Evolutionary conservation across 2,113 vertebrate genomes (phyloP), one percentile per base, ranked within the genome.

Genomic region (Grus americana): DNA sequence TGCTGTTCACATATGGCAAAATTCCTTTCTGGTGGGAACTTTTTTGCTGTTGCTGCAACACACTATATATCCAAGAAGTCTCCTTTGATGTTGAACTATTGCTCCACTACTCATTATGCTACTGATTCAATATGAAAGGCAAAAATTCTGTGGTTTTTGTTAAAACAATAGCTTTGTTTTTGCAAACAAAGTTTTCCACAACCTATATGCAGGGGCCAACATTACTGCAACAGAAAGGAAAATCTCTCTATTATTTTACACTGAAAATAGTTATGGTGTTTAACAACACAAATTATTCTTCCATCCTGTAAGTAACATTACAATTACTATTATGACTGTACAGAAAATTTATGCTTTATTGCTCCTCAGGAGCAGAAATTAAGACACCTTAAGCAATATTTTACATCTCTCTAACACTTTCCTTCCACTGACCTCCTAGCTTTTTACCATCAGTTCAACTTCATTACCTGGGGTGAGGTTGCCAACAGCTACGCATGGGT

Each of bases 101-200:
- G 93, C 92, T 95, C 38, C 78, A 49, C 80, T 65, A 15, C n/a
- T 96, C 96, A 97, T 97, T 97, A 98, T 94, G 97, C 97, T 98
- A 98, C 98, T 94, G 96, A 97, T 98, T 98, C 97, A 98, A 98
- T 97, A 95, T 78, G 86, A 97, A 98, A 98, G 90, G 81, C 82
- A 95, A 92, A 97, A 97, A 73, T 87, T 94, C 74, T 90, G 73
- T 24, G 89, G 93, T 79, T 95, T 89, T 47, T 62, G 78, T 94
- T 86, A 95, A 96, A 95, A 96, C 70, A 96, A 93, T 57, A 76
- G 70, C 62, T 86, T 83, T 88, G 78, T 73, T 96, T 94, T 63
- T 94, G 58, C 83, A 94, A 97, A 97, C 95, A 95, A 94, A 52
- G 50, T 87, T 94, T 70, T 96, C 82, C 81, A 24, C 71, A 92